Conservation (phyloP, 2,797 vertebrate species). For the Enteromius fasciolatus region DNA sequence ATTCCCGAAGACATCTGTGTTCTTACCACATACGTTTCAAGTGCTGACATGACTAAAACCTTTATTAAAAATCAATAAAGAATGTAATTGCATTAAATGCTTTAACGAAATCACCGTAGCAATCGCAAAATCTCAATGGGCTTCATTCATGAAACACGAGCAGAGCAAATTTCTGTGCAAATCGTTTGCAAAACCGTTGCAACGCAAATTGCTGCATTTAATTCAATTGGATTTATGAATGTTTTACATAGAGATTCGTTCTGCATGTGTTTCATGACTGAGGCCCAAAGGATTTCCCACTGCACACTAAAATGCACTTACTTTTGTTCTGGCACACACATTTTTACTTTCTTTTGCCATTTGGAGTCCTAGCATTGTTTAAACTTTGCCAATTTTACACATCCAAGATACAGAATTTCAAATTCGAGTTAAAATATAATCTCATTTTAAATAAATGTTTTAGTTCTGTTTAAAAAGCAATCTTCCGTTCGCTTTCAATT, state of each 20-base stretch:
- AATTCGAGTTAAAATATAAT: neutral
- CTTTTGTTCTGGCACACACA: neutral
- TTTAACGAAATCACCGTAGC: slow-evolving; percentile 74
- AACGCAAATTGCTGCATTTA: slow-evolving; percentile 64
- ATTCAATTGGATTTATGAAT: slow-evolving; percentile 74
- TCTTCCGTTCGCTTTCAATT: slow-evolving; percentile 63
- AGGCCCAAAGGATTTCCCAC: neutral
- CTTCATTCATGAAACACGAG: neutral
- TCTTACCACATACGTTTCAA: slow-evolving; percentile 58
- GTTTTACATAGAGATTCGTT: slow-evolving; percentile 76
- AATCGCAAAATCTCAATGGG: slow-evolving; percentile 72
- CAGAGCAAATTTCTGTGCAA: neutral
- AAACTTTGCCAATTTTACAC: neutral
- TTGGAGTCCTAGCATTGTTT: neutral
- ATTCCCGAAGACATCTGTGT: slow-evolving; percentile 30
- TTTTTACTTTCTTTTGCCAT: neutral
- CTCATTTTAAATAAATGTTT: neutral
- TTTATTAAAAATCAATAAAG: slow-evolving; percentile 73
- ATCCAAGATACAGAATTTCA: neutral
- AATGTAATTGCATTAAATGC: slow-evolving; percentile 75
- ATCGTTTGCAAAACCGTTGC: slow-evolving; percentile 10
- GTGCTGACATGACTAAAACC: slow-evolving; percentile 71
- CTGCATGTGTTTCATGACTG: slow-evolving; percentile 64
- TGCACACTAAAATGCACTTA: neutral
- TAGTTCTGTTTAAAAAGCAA: slow-evolving; percentile 26